These are phyloP conservation scores for Helogale parvula DNA, from an alignment of 2,113 vertebrate species.

Conservation along the genomic window DNA sequence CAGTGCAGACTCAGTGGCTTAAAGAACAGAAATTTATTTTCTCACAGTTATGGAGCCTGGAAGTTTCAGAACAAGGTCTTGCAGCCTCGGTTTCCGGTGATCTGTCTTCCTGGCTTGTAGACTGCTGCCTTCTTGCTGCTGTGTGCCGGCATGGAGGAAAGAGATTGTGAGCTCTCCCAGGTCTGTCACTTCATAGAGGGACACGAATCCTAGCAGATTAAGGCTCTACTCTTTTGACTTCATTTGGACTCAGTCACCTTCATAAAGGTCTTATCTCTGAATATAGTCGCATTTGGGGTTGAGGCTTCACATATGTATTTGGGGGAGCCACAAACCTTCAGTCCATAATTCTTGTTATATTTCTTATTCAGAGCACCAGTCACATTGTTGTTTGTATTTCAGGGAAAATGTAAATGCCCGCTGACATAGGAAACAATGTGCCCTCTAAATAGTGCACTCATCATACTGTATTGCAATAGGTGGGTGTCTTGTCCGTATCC, in stretches of 20 bases:
- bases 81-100: background rate
- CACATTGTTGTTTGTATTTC: background rate
- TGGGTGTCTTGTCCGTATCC: background rate
- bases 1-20: background rate
- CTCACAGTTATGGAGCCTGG: background rate
- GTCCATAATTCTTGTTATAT: background rate
- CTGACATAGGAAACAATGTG: background rate
- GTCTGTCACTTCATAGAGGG: background rate
- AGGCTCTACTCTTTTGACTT: background rate
- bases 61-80: background rate
- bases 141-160: background rate
- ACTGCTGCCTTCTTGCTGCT: background rate
- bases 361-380: background rate
- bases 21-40: background rate
- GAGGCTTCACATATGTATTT: background rate
- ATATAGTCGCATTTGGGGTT: background rate
- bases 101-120: background rate
- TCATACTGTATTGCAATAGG: background rate
- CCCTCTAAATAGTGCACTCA: background rate
- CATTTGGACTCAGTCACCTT: background rate
- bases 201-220: background rate
- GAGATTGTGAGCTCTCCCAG: background rate
- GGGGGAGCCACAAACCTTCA: background rate
- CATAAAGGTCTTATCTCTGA: background rate
- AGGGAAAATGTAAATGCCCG: background rate